Evolutionary conservation across 2,113 vertebrate genomes (phyloP), one percentile per base, ranked within the genome.

Genomic region (Sturnira hondurensis): DNA sequence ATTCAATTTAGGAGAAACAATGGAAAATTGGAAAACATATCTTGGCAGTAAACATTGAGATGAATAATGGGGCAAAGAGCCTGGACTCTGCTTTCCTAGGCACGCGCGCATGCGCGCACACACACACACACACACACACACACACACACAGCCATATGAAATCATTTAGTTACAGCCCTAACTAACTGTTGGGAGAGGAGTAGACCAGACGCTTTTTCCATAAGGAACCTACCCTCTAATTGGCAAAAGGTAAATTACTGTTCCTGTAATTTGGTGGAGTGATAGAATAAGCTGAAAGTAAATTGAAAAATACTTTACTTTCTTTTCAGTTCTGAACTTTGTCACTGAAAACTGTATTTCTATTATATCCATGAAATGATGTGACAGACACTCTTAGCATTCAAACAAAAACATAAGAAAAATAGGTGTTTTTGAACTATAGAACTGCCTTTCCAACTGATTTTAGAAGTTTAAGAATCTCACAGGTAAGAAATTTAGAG

Each of bases 1-100:
- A 96, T 80, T 92, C 83, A 95, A 70, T 97, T 96, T 96, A 89
- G 73, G 70, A 58, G 63, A 97, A 97, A 96, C 89, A 93, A 97
- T 43, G 78, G 80, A 95, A 97, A 93, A 93, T 95, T 97, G 89
- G 93, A 95, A 95, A 97, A 94, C 68, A 52, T 77, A 86, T 86
- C 89, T 86, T 96, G 91, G 89, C 77, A 90, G 73, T 58, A 91
- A 97, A 94, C 77, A 89, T 0, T 56, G 73, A 76, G 78, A 89
- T 96, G 91, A 96, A 50, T 89, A 95, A 96, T 94, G 65, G 80
- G 88, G 50, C 2, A 43, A 80, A 88, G 78, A 50, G 4, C 16
- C 3, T 33, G 41, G 58, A 24, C 17, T 78, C 20, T 82, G 87
- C 47, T 87, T 81, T 92, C 45, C n/a, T 26, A 26, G 56, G 54